Evolutionary conservation across 2,113 vertebrate species (phyloP).

Genomic region (Cynoglossus semilaevis): DNA sequence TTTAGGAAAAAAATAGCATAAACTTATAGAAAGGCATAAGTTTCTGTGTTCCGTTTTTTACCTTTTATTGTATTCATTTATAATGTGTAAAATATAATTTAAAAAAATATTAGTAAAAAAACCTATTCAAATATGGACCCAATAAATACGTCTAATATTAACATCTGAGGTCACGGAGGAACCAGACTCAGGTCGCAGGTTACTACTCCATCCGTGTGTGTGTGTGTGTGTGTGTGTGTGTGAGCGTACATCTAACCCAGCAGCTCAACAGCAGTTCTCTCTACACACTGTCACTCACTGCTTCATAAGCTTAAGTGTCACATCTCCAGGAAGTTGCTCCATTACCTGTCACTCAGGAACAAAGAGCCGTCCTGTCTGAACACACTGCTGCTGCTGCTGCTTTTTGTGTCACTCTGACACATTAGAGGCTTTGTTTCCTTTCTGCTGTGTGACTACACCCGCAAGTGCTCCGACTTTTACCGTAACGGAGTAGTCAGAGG

Average conservation of each 20-base stretch:
- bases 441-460: slow-evolving; percentile 25
- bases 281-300: slow-evolving; percentile 46
- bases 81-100: no score
- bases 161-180: no score
- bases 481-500: slow-evolving; percentile 10
- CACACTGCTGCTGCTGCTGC: slow-evolving; percentile 1
- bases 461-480: slow-evolving; percentile 36
- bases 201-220: not conserved
- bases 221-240: slow-evolving; percentile 3
- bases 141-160: no score
- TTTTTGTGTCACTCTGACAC: slow-evolving; percentile 47
- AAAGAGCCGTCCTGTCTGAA: slow-evolving; percentile 2
- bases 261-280: slow-evolving; percentile 33
- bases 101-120: no score
- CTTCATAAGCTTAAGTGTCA: slow-evolving; percentile 46
- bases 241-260: slow-evolving; percentile 11
- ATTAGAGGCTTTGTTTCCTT: slow-evolving; percentile 39
- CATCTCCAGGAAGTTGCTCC: slow-evolving; percentile 52
- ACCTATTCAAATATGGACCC: no score
- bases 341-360: slow-evolving; percentile 57
- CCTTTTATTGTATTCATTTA: no score
- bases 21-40: no score
- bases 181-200: no score
- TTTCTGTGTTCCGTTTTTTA: no score
- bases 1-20: no score